Conservation (phyloP, 2,888 invertebrate species). For the Lysandra coridon region DNA sequence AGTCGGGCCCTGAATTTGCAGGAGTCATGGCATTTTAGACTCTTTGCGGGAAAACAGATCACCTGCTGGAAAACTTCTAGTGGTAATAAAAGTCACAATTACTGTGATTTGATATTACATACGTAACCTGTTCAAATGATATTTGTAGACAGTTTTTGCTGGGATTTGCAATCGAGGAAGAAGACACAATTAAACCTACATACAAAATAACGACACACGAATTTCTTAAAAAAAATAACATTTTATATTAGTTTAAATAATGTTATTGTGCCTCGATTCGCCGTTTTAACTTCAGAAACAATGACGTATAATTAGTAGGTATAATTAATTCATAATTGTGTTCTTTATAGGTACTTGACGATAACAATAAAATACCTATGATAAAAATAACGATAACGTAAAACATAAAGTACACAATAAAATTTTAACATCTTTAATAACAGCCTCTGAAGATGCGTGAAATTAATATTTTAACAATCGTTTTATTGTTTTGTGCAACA, state of each 20-base stretch:
- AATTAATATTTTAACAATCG: constrained; percentile 44
- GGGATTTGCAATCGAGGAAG: too few species aligned
- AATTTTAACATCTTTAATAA: neutral
- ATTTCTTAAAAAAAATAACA: too few species aligned
- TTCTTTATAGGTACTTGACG: too few species aligned
- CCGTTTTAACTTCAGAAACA: too few species aligned
- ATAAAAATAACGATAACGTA: neutral
- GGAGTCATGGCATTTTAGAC: too few species aligned
- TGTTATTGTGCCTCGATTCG: too few species aligned
- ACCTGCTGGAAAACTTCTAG: neutral
- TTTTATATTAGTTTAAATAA: too few species aligned
- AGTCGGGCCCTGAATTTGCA: too few species aligned
- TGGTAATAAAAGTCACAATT: neutral
- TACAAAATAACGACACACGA: too few species aligned
- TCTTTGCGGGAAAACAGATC: neutral
- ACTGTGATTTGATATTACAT: neutral
- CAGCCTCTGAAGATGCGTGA: constrained; percentile 42
- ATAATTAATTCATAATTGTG: too few species aligned
- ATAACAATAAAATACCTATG: neutral
- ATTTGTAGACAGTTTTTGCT: neutral
- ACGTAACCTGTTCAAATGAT: neutral
- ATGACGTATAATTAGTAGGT: too few species aligned
- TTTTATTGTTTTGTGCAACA: constrained; percentile 40
- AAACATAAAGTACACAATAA: constrained; percentile 3
- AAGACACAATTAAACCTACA: too few species aligned